Conservation (phyloP, 1,140 invertebrate species). For the Magallana ariakensis region DNA sequence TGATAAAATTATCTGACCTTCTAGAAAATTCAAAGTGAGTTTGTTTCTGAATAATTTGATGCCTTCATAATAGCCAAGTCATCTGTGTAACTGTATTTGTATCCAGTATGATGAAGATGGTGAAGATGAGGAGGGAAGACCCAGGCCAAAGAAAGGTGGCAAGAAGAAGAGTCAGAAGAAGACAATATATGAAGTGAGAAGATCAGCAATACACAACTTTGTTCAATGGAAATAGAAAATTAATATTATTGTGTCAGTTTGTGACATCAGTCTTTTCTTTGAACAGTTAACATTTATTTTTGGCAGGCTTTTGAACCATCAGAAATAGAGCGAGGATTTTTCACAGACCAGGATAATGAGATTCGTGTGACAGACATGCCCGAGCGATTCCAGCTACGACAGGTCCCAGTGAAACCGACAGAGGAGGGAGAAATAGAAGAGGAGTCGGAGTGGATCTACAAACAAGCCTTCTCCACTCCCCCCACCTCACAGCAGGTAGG, state of each 20-base stretch:
- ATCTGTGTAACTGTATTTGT: conserved; percentile 1
- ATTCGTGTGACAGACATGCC: conserved; percentile 82
- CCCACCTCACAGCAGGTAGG: conserved; percentile 89
- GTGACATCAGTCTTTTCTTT: too few relatives aligned
- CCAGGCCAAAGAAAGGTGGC: conserved; percentile 86
- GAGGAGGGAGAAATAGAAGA: conserved; percentile 91
- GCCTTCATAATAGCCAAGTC: too few relatives aligned
- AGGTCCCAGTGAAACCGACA: conserved; percentile 88
- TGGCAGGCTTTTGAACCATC: conserved; percentile 94
- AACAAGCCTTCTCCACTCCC: conserved; percentile 92
- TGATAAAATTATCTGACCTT: too few relatives aligned
- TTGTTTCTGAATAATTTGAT: too few relatives aligned
- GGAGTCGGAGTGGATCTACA: conserved; percentile 99
- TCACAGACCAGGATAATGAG: conserved; percentile 96
- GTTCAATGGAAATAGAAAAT: too few relatives aligned
- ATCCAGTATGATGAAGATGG: conserved; percentile 80
- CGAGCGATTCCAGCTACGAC: conserved; percentile 85
- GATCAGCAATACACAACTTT: too few relatives aligned
- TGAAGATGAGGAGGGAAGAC: conserved; percentile 80
- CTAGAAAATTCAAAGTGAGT: too few relatives aligned
- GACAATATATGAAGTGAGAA: conserved; percentile 85
- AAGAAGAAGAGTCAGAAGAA: conserved; percentile 90
- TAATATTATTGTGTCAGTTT: too few relatives aligned
- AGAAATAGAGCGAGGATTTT: conserved; percentile 96
- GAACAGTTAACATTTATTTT: not conserved